Evolutionary conservation across 37 sponge, comb jelly and placozoan genomes (phyloP).

Genomic region (Tethya wilhelma): DNA sequence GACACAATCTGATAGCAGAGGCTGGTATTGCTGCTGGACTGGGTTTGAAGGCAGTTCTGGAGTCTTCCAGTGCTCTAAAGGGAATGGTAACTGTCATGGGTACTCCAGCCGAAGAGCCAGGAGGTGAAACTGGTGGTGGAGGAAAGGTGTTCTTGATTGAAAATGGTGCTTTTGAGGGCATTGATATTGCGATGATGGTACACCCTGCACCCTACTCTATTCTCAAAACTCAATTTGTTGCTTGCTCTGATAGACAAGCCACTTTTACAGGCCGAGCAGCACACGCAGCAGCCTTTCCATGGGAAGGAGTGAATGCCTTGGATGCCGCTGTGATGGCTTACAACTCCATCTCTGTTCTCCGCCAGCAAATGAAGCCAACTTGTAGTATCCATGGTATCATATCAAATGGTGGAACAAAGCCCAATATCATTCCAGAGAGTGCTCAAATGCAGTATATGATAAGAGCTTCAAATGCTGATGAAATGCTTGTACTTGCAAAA

Average conservation of each 20-base stretch:
- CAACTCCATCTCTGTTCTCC: constrained; percentile 70
- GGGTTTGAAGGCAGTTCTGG: constrained; percentile 86
- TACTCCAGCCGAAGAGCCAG: constrained; percentile 95
- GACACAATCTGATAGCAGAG: constrained; percentile 97
- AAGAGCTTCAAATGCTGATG: constrained; percentile 65
- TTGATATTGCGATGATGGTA: constrained; percentile 93
- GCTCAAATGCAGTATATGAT: constrained; percentile 48
- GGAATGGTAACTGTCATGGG: constrained; percentile 83
- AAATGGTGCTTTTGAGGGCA: constrained; percentile 74
- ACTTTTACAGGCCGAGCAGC: constrained; percentile 76
- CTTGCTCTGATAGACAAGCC: neutral
- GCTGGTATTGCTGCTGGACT: constrained; percentile 90
- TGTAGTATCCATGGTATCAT: constrained; percentile 90
- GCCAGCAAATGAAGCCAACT: constrained; percentile 90
- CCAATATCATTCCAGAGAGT: constrained; percentile 86
- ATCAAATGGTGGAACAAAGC: constrained; percentile 79
- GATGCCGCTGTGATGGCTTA: constrained; percentile 96
- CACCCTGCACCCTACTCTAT: constrained; percentile 57
- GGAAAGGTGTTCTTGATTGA: constrained; percentile 85
- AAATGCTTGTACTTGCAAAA: constrained; percentile 42
- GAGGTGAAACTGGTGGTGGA: no score
- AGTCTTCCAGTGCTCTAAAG: constrained; percentile 21
- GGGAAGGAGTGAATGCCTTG: constrained; percentile 92
- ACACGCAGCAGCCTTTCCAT: constrained; percentile 84
- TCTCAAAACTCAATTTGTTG: constrained; percentile 16